These are phyloP conservation scores for Numida meleagris DNA, from an alignment of 2,113 vertebrate species.

Conservation along the genomic window DNA sequence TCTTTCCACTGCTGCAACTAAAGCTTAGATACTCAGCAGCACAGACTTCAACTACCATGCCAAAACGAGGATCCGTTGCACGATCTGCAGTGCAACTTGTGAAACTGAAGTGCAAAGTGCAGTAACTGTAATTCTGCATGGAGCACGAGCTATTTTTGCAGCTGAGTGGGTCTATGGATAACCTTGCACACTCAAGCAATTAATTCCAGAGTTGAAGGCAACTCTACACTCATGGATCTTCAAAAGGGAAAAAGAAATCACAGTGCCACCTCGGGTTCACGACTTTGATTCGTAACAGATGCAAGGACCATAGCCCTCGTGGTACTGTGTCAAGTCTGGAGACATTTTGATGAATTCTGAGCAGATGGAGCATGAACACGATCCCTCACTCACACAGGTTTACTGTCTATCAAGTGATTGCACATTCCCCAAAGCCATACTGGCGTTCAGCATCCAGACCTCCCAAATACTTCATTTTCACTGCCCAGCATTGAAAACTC, in stretches of 20 bases:
- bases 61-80: neutral
- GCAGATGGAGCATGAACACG: conserved; percentile 57
- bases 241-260: conserved; percentile 66
- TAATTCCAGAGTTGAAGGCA: conserved; percentile 62
- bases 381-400: conserved; percentile 17
- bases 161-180: conserved; percentile 30
- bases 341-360: conserved; percentile 63
- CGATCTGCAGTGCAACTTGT: neutral
- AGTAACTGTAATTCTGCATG: neutral
- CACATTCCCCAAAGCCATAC: neutral
- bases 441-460: neutral
- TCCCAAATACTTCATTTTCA: neutral
- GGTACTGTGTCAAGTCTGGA: conserved; percentile 27
- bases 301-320: neutral
- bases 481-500: neutral
- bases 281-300: conserved; percentile 60
- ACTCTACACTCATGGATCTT: conserved; percentile 53
- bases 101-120: neutral
- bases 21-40: neutral
- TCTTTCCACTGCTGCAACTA: neutral
- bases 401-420: conserved; percentile 25
- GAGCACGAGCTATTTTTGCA: conserved; percentile 22
- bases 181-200: conserved; percentile 40
- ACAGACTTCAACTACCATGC: neutral
- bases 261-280: conserved; percentile 28